A percentile compares a stretch with the other conserved stretches of the same genome.
Conservation (phyloP, 1,140 invertebrate species). For the Drosophila ficusphila region DNA sequence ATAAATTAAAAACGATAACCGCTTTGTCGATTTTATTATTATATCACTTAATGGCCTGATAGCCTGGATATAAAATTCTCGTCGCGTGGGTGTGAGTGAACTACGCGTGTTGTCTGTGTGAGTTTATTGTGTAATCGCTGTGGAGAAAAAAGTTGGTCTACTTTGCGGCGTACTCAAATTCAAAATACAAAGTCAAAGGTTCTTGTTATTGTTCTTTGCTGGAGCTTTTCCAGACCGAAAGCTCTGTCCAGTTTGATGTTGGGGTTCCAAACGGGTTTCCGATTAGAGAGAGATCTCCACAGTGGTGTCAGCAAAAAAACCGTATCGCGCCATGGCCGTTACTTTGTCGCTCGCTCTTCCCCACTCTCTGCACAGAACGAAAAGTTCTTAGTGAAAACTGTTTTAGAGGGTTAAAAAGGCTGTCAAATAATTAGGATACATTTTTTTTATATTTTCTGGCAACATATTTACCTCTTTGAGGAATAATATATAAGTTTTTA, state of each 20-base stretch:
- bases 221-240: constrained; percentile 67
- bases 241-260: constrained; percentile 42
- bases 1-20: constrained; percentile 7
- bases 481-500: no score
- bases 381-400: not conserved
- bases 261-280: constrained; percentile 66
- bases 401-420: no score
- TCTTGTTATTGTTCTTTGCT: constrained; percentile 6
- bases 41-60: constrained; percentile 6
- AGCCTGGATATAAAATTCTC: constrained; percentile 4
- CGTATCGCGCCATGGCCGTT: constrained; percentile 68
- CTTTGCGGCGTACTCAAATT: constrained; percentile 24
- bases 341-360: constrained; percentile 40
- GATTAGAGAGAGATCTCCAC: constrained; percentile 40
- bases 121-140: constrained; percentile 38
- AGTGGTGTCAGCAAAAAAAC: constrained; percentile 26
- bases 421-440: no score
- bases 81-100: constrained; percentile 1
- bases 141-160: constrained; percentile 12
- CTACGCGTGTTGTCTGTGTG: not conserved
- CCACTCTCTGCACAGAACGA: constrained; percentile 14
- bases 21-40: constrained; percentile 20
- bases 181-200: constrained; percentile 30
- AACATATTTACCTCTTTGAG: no score
- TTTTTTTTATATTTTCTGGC: no score